These are phyloP conservation scores for Zoanthus solanderi DNA, from an alignment of 92 coral and sea anemone species.

Conservation along the genomic window DNA sequence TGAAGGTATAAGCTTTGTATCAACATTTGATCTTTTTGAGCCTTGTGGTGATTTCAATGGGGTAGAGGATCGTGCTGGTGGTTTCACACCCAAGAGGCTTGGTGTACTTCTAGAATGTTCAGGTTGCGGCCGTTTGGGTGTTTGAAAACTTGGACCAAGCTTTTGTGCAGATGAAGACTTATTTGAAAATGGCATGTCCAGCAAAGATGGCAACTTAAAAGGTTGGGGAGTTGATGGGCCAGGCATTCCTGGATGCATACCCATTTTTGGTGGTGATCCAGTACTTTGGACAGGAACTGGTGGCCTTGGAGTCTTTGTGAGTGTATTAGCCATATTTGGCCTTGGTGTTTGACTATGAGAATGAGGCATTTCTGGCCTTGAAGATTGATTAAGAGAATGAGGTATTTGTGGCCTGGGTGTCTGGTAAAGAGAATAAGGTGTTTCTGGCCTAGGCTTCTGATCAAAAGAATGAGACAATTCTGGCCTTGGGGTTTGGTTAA, in stretches of 20 bases:
- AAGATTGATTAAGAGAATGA: too few relatives aligned
- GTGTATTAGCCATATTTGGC: background rate
- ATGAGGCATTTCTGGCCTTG: background rate
- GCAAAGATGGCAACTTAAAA: background rate
- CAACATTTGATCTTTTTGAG: background rate
- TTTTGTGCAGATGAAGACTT: background rate
- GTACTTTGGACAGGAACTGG: background rate
- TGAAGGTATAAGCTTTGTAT: slow-evolving; percentile 13
- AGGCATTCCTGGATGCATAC: background rate
- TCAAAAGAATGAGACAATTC: background rate
- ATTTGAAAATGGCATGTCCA: background rate
- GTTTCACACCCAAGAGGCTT: too few relatives aligned
- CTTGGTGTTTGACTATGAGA: background rate
- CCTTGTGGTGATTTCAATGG: background rate
- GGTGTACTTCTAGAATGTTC: background rate
- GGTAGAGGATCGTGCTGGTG: background rate
- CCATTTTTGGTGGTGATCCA: background rate
- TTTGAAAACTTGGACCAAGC: background rate
- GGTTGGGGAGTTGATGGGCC: background rate
- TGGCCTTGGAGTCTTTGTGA: too few relatives aligned
- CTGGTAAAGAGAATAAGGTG: too few relatives aligned
- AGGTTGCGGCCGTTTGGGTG: background rate
- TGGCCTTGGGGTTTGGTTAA: background rate
- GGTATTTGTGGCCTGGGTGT: too few relatives aligned
- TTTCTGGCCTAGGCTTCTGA: too few relatives aligned